Percentiles rank a stretch among this genome's conserved stretches.
Evolutionary conservation across 2,113 vertebrate species (phyloP).

Genomic region (Centropristis striata): DNA sequence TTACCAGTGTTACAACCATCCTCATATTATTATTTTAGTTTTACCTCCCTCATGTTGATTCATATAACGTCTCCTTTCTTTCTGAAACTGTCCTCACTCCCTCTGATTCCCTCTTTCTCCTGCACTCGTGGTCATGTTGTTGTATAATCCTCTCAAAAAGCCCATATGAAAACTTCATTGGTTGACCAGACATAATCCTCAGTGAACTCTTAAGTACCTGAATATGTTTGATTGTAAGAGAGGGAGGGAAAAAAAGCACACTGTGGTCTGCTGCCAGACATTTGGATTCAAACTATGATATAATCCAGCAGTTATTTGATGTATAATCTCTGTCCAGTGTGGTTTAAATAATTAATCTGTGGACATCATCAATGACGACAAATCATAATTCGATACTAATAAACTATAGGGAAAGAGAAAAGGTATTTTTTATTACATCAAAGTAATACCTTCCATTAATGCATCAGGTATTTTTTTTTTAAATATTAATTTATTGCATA

Average conservation of each 20-base stretch:
- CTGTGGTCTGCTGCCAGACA: constrained; percentile 62
- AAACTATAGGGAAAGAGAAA: constrained; percentile 7
- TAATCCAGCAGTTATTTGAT: constrained; percentile 66
- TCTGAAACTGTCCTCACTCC: constrained; percentile 32
- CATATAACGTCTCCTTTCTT: background rate
- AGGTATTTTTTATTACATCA: background rate
- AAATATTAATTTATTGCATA: constrained; percentile 25
- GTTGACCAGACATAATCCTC: constrained; percentile 76
- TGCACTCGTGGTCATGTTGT: constrained; percentile 54
- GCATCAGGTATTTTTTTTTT: background rate
- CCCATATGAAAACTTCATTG: constrained; percentile 76
- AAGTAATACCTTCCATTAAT: background rate
- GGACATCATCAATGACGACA: constrained; percentile 40
- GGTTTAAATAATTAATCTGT: constrained; percentile 66
- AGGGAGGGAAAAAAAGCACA: constrained; percentile 32
- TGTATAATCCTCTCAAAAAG: constrained; percentile 78
- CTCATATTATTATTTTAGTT: background rate
- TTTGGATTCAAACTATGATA: constrained; percentile 67
- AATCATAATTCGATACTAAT: constrained; percentile 26
- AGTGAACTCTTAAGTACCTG: constrained; percentile 79
- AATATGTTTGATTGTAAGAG: constrained; percentile 75
- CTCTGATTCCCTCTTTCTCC: constrained; percentile 20
- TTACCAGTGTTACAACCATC: background rate
- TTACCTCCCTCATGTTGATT: constrained; percentile 18
- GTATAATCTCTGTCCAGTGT: constrained; percentile 59